These are phyloP conservation scores for Chaenodraco wilsoni DNA, from an alignment of 2,797 vertebrate species.

Conservation along the genomic window DNA sequence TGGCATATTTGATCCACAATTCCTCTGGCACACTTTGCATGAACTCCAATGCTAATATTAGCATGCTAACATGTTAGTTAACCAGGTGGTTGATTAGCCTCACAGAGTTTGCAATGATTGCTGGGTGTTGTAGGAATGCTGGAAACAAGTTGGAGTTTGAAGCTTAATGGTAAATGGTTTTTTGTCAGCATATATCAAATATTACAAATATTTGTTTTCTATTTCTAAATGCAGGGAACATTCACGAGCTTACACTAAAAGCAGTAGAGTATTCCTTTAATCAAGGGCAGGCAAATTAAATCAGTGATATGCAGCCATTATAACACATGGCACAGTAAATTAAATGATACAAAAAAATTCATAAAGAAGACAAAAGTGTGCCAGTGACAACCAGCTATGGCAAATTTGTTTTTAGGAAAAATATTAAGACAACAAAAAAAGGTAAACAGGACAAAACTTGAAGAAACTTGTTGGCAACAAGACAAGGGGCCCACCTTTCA, in stretches of 20 bases:
- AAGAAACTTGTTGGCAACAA: constrained; percentile 60
- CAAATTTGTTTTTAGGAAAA: constrained; percentile 55
- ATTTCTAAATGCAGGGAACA: constrained; percentile 17
- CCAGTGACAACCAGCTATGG: constrained; percentile 69
- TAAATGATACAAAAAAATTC: constrained; percentile 15
- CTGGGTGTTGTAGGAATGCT: constrained; percentile 17
- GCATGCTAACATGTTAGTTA: constrained; percentile 21
- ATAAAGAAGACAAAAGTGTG: constrained; percentile 49
- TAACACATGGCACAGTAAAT: constrained; percentile 65
- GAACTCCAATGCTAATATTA: neutral
- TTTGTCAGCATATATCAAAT: too few relatives aligned
- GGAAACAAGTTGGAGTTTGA: constrained; percentile 8
- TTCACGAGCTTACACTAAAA: constrained; percentile 39
- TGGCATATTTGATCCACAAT: neutral
- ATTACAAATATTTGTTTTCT: too few relatives aligned
- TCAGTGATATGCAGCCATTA: constrained; percentile 64
- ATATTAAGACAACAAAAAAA: constrained; percentile 50
- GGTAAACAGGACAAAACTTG: constrained; percentile 52
- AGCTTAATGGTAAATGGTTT: neutral
- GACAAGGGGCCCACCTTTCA: constrained; percentile 63
- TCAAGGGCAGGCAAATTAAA: constrained; percentile 62
- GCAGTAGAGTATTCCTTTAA: constrained; percentile 66
- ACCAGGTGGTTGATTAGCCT: neutral
- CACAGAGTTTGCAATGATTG: constrained; percentile 6
- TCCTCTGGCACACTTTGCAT: constrained; percentile 4